Conservation (phyloP, 2,888 invertebrate species). For the Drosophila buzzatii region DNA sequence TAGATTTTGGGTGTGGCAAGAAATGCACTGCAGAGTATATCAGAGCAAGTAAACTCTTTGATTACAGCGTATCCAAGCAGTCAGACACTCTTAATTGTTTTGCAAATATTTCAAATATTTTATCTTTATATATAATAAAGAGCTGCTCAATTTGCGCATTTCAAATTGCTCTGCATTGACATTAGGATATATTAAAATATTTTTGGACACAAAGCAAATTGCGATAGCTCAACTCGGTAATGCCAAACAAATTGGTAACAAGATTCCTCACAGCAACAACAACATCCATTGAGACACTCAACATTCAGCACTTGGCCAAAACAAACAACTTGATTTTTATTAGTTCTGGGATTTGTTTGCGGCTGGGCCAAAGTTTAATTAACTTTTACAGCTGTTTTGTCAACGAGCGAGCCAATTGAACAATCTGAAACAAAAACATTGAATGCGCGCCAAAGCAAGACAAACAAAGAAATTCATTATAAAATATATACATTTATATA, state of each 20-base stretch:
- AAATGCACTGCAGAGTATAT: not conserved
- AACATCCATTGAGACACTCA: constrained; percentile 4
- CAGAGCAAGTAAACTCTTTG: not conserved
- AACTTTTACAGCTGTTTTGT: constrained; percentile 42
- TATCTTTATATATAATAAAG: not conserved
- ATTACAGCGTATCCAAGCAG: not conserved
- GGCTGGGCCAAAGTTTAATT: constrained; percentile 52
- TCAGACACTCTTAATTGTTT: not conserved
- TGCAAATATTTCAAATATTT: too few species aligned
- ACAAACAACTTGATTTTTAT: constrained; percentile 50
- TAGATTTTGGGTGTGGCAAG: not conserved
- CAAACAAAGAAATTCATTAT: constrained; percentile 16
- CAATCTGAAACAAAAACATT: constrained; percentile 12
- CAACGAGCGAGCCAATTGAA: constrained; percentile 27
- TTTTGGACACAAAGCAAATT: constrained; percentile 6
- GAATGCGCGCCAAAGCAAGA: not conserved
- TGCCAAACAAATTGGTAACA: constrained; percentile 5
- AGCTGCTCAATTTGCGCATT: constrained; percentile 3
- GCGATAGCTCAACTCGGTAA: constrained; percentile 2
- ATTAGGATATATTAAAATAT: constrained; percentile 17
- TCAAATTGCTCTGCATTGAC: constrained; percentile 51
- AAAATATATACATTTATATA: constrained; percentile 1
- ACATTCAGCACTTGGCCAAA: not conserved
- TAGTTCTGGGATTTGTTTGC: constrained; percentile 56
- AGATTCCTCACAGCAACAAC: not conserved